Percentiles rank a stretch among this genome's conserved stretches.
Conservation (phyloP, 1,140 invertebrate species). For the Brachystomella parvula region DNA sequence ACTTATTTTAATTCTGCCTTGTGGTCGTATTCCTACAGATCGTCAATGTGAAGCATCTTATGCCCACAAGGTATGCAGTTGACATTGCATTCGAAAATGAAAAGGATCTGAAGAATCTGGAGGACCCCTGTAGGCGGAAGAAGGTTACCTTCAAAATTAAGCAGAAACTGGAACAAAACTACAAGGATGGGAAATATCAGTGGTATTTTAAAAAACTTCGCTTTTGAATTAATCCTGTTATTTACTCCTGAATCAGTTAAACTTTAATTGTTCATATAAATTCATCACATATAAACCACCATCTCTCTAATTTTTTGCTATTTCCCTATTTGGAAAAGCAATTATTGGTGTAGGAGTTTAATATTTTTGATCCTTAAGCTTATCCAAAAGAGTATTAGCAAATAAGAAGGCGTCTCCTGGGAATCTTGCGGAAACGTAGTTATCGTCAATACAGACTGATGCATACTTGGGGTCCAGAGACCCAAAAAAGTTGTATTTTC, state of each 20-base stretch:
- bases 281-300: no score
- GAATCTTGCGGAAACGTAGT: conserved; percentile 34
- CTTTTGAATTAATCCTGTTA: conserved; percentile 80
- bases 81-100: conserved; percentile 83
- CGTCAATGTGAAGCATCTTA: conserved; percentile 94
- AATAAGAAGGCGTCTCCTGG: conserved; percentile 32
- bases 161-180: conserved; percentile 90
- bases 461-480: conserved; percentile 33
- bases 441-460: conserved; percentile 28
- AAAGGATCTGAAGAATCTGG: conserved; percentile 76
- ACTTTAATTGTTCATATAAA: no score
- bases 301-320: no score
- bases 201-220: conserved; percentile 99
- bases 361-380: conserved; percentile 38
- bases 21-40: conserved; percentile 54
- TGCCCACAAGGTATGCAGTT: conserved; percentile 96
- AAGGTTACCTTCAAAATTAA: conserved; percentile 88
- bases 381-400: conserved; percentile 42
- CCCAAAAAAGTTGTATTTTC: conserved; percentile 27
- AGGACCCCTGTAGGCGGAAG: conserved; percentile 90
- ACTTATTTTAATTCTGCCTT: no score
- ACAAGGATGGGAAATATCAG: conserved; percentile 95
- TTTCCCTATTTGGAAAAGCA: no score
- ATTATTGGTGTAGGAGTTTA: no score
- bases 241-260: no score